phyloP scores from a whole-genome alignment of 2,888 invertebrate genomes.

The Lasioglossum oenotherae region DNA sequence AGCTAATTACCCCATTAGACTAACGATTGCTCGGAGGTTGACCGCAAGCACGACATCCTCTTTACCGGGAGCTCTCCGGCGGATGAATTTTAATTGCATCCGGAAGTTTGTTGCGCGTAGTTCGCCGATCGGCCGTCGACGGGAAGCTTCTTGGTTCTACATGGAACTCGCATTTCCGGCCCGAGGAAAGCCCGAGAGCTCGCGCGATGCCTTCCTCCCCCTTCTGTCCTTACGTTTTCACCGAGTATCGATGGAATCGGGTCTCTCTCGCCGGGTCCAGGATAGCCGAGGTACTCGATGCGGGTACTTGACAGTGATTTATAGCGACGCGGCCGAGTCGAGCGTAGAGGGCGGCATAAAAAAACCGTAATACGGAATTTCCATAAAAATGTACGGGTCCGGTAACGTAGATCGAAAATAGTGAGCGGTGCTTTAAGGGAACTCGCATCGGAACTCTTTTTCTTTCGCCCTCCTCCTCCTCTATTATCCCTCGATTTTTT shows the following conservation, averaged over 20 bases:
- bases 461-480: neutral
- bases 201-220: neutral
- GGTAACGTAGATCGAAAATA: slow-evolving; percentile 22
- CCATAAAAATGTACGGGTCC: slow-evolving; percentile 25
- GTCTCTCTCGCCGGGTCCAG: neutral
- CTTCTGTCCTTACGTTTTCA: neutral
- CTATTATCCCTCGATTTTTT: neutral
- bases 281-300: slow-evolving; percentile 11
- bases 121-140: neutral
- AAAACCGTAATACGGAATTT: slow-evolving; percentile 40
- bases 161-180: slow-evolving; percentile 22
- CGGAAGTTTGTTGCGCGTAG: slow-evolving; percentile 69
- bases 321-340: slow-evolving; percentile 16
- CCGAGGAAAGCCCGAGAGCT: neutral
- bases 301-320: slow-evolving; percentile 50
- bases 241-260: slow-evolving; percentile 37
- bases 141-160: neutral
- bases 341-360: neutral
- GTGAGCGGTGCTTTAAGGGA: neutral
- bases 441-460: slow-evolving; percentile 2
- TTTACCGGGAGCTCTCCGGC: slow-evolving; percentile 11
- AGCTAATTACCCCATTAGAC: slow-evolving; percentile 47
- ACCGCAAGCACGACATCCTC: slow-evolving; percentile 25
- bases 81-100: slow-evolving; percentile 76
- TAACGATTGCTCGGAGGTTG: slow-evolving; percentile 38